phyloP scores from a whole-genome alignment of 2,797 vertebrate species.

The Prunella strophiata region DNA sequence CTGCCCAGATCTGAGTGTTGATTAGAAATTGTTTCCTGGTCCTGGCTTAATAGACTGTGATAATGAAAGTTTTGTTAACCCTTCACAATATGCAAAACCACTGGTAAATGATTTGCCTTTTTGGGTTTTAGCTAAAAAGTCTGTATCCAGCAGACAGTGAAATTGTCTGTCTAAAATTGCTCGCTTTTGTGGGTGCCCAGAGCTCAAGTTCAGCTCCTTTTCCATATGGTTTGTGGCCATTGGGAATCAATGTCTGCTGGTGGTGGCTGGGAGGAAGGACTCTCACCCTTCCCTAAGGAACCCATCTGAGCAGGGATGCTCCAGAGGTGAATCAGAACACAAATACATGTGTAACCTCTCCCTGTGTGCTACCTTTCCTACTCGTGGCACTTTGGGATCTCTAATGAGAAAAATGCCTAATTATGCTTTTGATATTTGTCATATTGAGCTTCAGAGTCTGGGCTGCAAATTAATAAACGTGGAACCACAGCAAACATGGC shows the following conservation, averaged over 20 bases:
- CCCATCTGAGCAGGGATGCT: neutral
- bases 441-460: neutral
- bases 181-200: neutral
- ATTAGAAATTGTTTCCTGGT: slow-evolving; percentile 84
- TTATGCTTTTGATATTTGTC: neutral
- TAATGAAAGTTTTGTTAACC: slow-evolving; percentile 77
- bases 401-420: neutral
- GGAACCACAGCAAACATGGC: neutral
- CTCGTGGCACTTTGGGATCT: neutral
- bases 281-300: neutral
- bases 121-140: slow-evolving; percentile 15
- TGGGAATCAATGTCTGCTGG: neutral
- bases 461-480: neutral
- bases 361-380: neutral
- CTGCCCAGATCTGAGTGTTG: slow-evolving; percentile 79
- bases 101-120: neutral
- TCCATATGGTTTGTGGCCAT: neutral
- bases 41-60: slow-evolving; percentile 81
- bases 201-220: neutral
- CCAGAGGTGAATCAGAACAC: neutral
- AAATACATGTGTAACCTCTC: neutral
- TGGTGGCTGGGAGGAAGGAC: neutral
- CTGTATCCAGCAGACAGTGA: neutral
- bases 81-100: slow-evolving; percentile 63
- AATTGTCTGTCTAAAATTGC: neutral